Evolutionary conservation across 2,113 vertebrate genomes (phyloP).

Genomic region (Malurus melanocephalus): DNA sequence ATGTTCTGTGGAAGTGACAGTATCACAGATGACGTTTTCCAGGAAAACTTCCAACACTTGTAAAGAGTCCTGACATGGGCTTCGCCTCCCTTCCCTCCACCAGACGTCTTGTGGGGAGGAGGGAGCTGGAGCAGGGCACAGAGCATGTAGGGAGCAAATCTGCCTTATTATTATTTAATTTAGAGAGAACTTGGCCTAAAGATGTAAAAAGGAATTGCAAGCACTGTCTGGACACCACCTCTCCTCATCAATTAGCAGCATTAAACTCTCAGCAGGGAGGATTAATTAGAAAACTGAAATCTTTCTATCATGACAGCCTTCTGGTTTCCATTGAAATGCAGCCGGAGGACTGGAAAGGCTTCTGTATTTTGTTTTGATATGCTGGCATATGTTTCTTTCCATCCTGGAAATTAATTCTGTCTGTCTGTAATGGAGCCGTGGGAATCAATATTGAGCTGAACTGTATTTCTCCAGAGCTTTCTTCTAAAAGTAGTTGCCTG

Average conservation of each 20-base stretch:
- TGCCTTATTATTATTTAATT: background rate
- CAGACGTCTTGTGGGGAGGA: background rate
- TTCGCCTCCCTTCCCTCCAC: background rate
- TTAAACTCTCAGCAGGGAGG: constrained; percentile 43
- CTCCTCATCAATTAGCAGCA: constrained; percentile 2
- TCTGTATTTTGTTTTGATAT: constrained; percentile 53
- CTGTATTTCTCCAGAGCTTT: constrained; percentile 26
- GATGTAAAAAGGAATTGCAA: constrained; percentile 10
- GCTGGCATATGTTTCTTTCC: constrained; percentile 45
- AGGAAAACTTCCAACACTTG: constrained; percentile 34
- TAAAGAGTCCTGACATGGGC: constrained; percentile 17
- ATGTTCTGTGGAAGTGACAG: constrained; percentile 35
- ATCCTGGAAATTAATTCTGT: constrained; percentile 41
- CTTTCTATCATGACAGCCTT: constrained; percentile 19
- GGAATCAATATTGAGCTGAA: constrained; percentile 38
- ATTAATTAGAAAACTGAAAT: constrained; percentile 41
- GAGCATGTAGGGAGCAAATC: background rate
- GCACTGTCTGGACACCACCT: background rate
- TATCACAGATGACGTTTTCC: background rate
- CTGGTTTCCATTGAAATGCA: constrained; percentile 41
- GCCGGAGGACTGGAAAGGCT: constrained; percentile 21
- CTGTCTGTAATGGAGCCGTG: background rate
- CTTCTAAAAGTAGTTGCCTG: background rate
- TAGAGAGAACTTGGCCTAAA: background rate
- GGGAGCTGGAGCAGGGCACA: background rate